phyloP scores from a whole-genome alignment of 2,797 vertebrate species.

The Oryzias dopingdopingensis region DNA sequence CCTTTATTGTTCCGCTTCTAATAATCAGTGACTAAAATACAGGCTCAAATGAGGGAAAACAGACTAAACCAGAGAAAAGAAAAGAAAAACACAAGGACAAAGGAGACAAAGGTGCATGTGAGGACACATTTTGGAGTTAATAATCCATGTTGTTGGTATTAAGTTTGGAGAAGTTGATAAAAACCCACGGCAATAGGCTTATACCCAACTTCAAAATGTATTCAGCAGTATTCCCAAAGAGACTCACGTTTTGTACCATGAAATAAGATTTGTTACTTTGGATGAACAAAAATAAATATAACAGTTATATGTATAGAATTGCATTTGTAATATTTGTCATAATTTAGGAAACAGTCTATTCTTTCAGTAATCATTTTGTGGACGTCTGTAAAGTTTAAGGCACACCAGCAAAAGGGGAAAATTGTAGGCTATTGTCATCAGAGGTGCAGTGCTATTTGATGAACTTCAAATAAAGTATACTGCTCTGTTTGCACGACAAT shows the following conservation, averaged over 20 bases:
- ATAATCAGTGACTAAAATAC: slow-evolving; percentile 42
- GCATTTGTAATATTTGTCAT: no score
- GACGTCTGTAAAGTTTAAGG: neutral
- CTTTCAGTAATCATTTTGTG: no score
- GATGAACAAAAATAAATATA: slow-evolving; percentile 18
- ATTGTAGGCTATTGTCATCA: neutral
- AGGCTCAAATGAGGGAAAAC: neutral
- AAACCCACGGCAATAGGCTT: slow-evolving; percentile 16
- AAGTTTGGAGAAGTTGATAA: slow-evolving; percentile 43
- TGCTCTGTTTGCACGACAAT: no score
- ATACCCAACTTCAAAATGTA: slow-evolving; percentile 38
- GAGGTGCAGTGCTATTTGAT: neutral
- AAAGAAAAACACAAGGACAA: slow-evolving; percentile 20
- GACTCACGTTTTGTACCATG: slow-evolving; percentile 5
- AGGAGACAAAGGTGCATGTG: slow-evolving; percentile 27
- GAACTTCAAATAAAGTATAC: no score
- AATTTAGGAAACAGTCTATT: no score
- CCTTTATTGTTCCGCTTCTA: slow-evolving; percentile 55
- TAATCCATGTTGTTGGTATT: slow-evolving; percentile 49
- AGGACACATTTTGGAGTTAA: slow-evolving; percentile 11
- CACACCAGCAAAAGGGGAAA: neutral
- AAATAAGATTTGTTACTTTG: no score
- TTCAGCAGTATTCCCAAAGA: slow-evolving; percentile 21
- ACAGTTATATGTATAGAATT: neutral
- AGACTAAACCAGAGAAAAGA: slow-evolving; percentile 6